Percentiles rank a stretch among this genome's conserved stretches.
Evolutionary conservation across 2,797 vertebrate species (phyloP).

Genomic region (Phataginus tetradactyla): DNA sequence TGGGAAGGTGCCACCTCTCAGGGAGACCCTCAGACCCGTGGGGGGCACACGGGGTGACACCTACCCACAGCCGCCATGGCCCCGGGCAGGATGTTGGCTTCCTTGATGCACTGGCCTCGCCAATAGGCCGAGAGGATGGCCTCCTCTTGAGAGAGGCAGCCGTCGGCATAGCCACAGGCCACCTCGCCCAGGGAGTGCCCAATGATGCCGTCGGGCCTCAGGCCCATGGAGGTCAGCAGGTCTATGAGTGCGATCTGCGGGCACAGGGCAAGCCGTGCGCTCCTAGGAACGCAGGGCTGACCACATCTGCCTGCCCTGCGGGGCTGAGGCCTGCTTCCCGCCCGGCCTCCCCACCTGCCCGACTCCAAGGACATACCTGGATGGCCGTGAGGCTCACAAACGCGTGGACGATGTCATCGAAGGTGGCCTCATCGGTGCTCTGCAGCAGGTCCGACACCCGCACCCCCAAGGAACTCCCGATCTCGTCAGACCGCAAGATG

Average conservation of each 20-base stretch:
- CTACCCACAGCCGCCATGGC: slow-evolving; percentile 98
- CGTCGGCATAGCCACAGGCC: slow-evolving; percentile 96
- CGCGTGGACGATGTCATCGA: slow-evolving; percentile 94
- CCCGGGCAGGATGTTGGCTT: slow-evolving; percentile 93
- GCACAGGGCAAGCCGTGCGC: rapidly evolving
- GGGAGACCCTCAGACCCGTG: background rate
- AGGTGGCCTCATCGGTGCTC: slow-evolving; percentile 90
- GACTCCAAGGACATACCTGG: slow-evolving; percentile 88
- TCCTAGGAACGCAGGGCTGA: rapidly evolving
- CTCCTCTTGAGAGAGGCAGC: slow-evolving; percentile 93
- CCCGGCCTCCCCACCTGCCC: rapidly evolving
- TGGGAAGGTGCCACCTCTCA: background rate
- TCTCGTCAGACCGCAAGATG: slow-evolving; percentile 91
- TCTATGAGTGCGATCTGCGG: slow-evolving; percentile 96
- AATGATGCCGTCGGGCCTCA: slow-evolving; percentile 94
- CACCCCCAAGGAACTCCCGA: slow-evolving; percentile 91
- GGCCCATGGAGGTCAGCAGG: slow-evolving; percentile 91
- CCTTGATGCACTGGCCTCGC: slow-evolving; percentile 96
- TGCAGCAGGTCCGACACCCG: slow-evolving; percentile 92
- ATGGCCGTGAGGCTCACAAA: slow-evolving; percentile 97
- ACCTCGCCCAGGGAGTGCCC: slow-evolving; percentile 98
- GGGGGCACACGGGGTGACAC: slow-evolving; percentile 51
- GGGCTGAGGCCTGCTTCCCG: rapidly evolving
- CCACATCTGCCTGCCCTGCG: rapidly evolving
- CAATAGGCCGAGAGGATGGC: slow-evolving; percentile 95